Evolutionary conservation across 2,888 invertebrate species (phyloP), one percentile per base, ranked within the genome.

Genomic region (Drosophila putrida): DNA sequence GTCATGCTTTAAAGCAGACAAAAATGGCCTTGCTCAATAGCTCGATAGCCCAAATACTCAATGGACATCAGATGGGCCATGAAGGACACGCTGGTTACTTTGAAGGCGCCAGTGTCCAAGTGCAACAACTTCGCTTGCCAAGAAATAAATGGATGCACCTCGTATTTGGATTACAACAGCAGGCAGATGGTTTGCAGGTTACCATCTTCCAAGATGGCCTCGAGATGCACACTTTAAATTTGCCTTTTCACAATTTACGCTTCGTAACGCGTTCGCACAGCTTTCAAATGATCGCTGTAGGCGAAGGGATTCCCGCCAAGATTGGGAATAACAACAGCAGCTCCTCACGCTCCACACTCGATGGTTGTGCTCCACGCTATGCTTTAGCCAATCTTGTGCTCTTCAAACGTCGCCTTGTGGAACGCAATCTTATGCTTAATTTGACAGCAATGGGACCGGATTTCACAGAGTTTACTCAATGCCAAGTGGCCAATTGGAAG

Each of bases 391-490:
- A 91, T 82, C 61, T 92, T n/a, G 88, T 92, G 65, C 71, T 92
- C 5, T 93, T 93, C 71, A 90, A 90, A 67, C 88, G 89, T 4
- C 82, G 87, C 10, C 69, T 93, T 0, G 58, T 55, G 0, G 77
- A 86, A 2, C 90, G 80, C 15, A 80, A 86, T 36, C 72, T 87
- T 0, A 71, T 92, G 57, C 74, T 90, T 10, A 90, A 91, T 71
- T 71, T 93, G 20, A 91, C 92, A 1, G 91, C 92, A 10, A 88
- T 93, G 88, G 93, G 93, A 1, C 92, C 93, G 1, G 92, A 93
- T 62, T 92, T 91, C 49, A 82, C 83, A 0, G 92, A 91, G 70
- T 81, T 93, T 28, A 90, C 91, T 3, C 89, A 90, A 49, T 92
- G 92, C 39, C 92, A 92, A 68, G 91, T 92, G 50, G 90, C 90